A percentile compares a stretch with the other conserved stretches of the same genome.
phyloP scores from a whole-genome alignment of 2,888 invertebrate genomes.

The Trichogramma evanescens region DNA sequence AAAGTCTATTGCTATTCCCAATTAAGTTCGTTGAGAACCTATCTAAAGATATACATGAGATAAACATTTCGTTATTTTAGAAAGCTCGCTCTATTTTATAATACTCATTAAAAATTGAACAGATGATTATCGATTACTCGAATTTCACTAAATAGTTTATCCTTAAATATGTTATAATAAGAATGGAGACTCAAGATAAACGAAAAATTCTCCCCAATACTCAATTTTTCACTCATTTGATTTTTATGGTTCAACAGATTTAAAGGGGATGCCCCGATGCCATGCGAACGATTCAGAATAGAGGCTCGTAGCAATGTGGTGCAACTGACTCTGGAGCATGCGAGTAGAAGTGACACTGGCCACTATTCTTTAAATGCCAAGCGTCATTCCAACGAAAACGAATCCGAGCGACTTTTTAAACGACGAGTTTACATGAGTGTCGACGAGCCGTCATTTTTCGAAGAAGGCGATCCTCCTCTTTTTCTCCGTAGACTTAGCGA shows the following conservation, averaged over 20 bases:
- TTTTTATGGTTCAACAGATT: constrained; percentile 26
- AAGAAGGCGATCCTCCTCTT: constrained; percentile 66
- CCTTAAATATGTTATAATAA: too few species aligned
- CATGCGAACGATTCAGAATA: constrained; percentile 60
- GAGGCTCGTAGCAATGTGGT: constrained; percentile 59
- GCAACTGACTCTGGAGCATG: constrained; percentile 49
- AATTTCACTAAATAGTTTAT: too few species aligned
- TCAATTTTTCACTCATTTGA: not conserved
- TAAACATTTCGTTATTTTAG: too few species aligned
- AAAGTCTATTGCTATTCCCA: too few species aligned
- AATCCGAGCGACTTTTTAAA: constrained; percentile 27
- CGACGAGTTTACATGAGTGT: constrained; percentile 37
- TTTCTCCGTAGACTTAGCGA: constrained; percentile 80
- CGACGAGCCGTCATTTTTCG: constrained; percentile 37
- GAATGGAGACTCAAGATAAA: too few species aligned
- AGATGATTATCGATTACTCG: too few species aligned
- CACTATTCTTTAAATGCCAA: constrained; percentile 61
- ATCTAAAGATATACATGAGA: too few species aligned
- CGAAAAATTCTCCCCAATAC: too few species aligned
- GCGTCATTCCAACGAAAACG: constrained; percentile 49
- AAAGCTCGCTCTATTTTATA: too few species aligned
- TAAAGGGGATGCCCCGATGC: constrained; percentile 51
- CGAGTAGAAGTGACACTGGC: constrained; percentile 48
- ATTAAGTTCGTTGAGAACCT: too few species aligned
- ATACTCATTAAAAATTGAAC: too few species aligned